phyloP scores from a whole-genome alignment of 2,113 vertebrate species.

The Anarrhichthys ocellatus region DNA sequence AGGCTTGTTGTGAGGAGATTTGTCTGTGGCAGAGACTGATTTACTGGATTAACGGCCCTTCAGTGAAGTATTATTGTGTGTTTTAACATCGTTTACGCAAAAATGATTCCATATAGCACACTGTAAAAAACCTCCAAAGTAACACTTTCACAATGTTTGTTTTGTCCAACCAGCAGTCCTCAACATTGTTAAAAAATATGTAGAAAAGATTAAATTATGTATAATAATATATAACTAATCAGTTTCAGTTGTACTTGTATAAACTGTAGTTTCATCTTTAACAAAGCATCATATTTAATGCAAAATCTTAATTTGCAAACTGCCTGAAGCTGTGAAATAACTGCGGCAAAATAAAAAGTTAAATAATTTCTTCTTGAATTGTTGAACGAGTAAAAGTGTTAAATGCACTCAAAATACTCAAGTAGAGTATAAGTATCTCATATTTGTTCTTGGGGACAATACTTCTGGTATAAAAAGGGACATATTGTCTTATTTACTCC shows the following conservation, averaged over 20 bases:
- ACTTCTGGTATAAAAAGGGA: neutral
- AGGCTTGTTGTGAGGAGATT: neutral
- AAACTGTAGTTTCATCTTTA: no score
- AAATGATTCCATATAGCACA: neutral
- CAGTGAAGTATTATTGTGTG: neutral
- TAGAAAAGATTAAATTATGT: neutral
- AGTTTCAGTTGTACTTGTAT: no score
- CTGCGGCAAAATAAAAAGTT: no score
- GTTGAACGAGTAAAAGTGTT: no score
- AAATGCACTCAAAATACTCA: no score
- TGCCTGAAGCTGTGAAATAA: no score
- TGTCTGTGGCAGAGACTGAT: constrained; percentile 26
- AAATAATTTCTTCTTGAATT: no score
- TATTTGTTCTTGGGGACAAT: neutral
- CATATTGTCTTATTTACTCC: no score
- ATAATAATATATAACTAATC: neutral
- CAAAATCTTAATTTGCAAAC: no score
- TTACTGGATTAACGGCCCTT: neutral
- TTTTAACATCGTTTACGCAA: neutral
- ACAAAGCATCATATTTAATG: no score
- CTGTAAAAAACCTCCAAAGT: neutral
- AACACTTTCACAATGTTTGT: neutral
- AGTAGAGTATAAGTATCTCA: neutral
- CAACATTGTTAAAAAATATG: neutral
- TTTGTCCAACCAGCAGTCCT: neutral